These are phyloP conservation scores for Syngnathus acus DNA, from an alignment of 2,797 vertebrate genomes.

Conservation along the genomic window DNA sequence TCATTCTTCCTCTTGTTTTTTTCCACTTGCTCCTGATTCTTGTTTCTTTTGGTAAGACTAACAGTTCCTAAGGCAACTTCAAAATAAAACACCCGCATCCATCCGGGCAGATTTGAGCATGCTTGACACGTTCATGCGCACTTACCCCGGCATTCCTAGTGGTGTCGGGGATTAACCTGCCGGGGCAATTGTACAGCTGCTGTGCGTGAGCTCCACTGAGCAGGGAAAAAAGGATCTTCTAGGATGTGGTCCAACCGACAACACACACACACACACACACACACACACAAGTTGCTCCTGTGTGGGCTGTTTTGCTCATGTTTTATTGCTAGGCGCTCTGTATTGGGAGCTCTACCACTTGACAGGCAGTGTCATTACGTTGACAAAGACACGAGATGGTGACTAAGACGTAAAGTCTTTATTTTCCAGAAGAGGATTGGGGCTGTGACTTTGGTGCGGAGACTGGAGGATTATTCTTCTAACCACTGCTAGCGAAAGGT, in stretches of 20 bases:
- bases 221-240: slow-evolving; percentile 44
- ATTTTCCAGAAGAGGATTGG: slow-evolving; percentile 33
- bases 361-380: slow-evolving; percentile 13
- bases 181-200: slow-evolving; percentile 35
- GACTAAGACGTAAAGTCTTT: slow-evolving; percentile 11
- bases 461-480: slow-evolving; percentile 41
- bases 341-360: background rate
- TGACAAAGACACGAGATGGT: slow-evolving; percentile 12
- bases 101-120: slow-evolving; percentile 2
- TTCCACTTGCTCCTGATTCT: background rate
- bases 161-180: slow-evolving; percentile 23
- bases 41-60: background rate
- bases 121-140: slow-evolving; percentile 6
- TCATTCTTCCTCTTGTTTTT: background rate
- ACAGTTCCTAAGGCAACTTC: background rate
- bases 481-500: slow-evolving; percentile 20
- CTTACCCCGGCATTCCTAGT: slow-evolving; percentile 17
- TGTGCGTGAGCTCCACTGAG: slow-evolving; percentile 47
- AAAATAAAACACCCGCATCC: background rate
- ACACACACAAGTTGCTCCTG: slow-evolving; percentile 25
- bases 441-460: slow-evolving; percentile 20
- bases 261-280: slow-evolving; percentile 8
- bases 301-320: slow-evolving; percentile 8
- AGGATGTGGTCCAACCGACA: slow-evolving; percentile 20
- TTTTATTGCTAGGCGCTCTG: slow-evolving; percentile 5